A percentile compares a stretch with the other conserved stretches of the same genome.
Evolutionary conservation across 2,113 vertebrate genomes (phyloP).

Genomic region (Scartelaos histophorus): DNA sequence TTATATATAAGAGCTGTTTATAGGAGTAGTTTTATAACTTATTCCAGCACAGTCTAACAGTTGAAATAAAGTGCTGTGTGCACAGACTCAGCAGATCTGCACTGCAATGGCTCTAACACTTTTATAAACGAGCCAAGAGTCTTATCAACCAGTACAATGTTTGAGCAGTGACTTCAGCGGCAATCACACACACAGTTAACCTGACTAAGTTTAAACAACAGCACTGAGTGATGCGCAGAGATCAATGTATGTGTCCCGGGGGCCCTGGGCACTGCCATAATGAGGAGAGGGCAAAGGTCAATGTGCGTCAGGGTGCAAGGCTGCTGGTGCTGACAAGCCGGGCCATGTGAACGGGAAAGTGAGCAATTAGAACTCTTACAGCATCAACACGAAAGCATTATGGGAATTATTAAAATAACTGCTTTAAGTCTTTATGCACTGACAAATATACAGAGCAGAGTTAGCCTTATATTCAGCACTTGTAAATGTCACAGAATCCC

Average conservation of each 20-base stretch:
- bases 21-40: too few relatives aligned
- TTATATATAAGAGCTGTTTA: too few relatives aligned
- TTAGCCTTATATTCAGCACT: constrained; percentile 10
- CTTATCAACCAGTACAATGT: background rate
- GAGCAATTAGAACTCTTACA: constrained; percentile 14
- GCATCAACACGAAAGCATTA: constrained; percentile 5
- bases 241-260: constrained; percentile 49
- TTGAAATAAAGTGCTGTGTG: too few relatives aligned
- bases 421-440: background rate
- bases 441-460: constrained; percentile 5
- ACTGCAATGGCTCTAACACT: background rate
- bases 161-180: background rate
- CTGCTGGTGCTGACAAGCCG: constrained; percentile 44
- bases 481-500: background rate
- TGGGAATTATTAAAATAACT: background rate
- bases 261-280: constrained; percentile 34
- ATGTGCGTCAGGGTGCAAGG: constrained; percentile 32
- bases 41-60: too few relatives aligned
- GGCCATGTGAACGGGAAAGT: constrained; percentile 13
- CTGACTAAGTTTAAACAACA: constrained; percentile 41
- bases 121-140: background rate
- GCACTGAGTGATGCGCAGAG: constrained; percentile 19
- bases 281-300: constrained; percentile 52
- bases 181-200: constrained; percentile 24
- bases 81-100: too few relatives aligned